Base-by-base conservation (phyloP, 2,888 invertebrate genomes). In the Drosophila aldrichi region DNA sequence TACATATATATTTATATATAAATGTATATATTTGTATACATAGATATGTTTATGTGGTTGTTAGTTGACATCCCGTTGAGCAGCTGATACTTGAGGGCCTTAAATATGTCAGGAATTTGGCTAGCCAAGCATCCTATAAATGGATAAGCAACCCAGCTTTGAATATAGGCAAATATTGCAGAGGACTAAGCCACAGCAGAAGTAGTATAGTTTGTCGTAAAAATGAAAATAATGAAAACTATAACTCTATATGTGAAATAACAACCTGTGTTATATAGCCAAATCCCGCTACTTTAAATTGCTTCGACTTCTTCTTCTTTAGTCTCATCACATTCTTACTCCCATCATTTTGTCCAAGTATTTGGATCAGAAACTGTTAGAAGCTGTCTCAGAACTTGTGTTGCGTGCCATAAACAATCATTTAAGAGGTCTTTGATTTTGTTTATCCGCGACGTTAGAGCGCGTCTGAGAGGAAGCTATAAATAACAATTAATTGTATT, bases 401-500 rank as follows among this genome's bases (percentile, higher is more conserved):
- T 85, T 89, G 89, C 85, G 89, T 85, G 85, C 75, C 58, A 58
- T 64, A 79, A 87, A 79, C 77, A 69, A 76, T 59, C 87, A 80
- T 82, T 88, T 85, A 61, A 57, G 43, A 60, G 49, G 51, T 34
- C 44, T 59, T 34, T 32, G 55, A 34, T 64, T 68, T 63, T 51
- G 40, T 38, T 49, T 46, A 60, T 44, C 49, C 59, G 55, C 48
- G 54, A 54, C 54, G 18, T 54, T 56, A 58, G 67, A 66, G 65
- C 60, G 29, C 16, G 25, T 36, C 22, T 38, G 38, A 77, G 72
- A 86, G 90, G 90, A 87, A 87, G 86, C 89, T 76, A 87, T 87
- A 87, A 87, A 87, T 90, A 87, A 87, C 75, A 88, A 87, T 87
- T 90, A 88, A 90, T 86, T 86, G 90, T 86, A 75, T 81, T 88